Conservation (phyloP, 1,140 invertebrate species). For the Orchestia grillus region DNA sequence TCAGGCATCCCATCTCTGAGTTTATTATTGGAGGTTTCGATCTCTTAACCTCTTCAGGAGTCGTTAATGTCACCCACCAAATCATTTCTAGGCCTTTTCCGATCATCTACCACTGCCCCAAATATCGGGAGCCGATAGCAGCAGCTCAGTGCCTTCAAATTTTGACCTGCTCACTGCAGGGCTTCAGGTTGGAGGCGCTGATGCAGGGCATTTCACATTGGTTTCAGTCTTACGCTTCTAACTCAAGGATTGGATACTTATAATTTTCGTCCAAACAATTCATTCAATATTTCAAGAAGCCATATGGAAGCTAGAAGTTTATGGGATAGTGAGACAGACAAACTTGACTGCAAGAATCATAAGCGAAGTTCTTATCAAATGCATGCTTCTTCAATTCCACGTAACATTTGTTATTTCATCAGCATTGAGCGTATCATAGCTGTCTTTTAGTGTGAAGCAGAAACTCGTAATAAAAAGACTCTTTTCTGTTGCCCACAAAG, state of each 20-base stretch:
- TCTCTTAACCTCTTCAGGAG: not conserved
- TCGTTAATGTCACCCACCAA: not conserved
- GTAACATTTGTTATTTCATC: too few relatives aligned
- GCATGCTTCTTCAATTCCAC: too few relatives aligned
- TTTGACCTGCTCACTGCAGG: not conserved
- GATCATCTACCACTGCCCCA: not conserved
- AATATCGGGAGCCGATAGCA: not conserved
- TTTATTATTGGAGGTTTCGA: not conserved
- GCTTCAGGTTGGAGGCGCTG: not conserved
- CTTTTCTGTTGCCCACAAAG: too few relatives aligned
- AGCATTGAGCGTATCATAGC: too few relatives aligned
- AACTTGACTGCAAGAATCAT: too few relatives aligned
- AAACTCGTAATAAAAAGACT: too few relatives aligned
- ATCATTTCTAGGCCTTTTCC: not conserved
- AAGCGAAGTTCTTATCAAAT: too few relatives aligned
- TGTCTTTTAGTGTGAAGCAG: too few relatives aligned
- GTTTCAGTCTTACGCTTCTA: not conserved
- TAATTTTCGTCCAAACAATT: not conserved
- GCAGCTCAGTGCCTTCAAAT: not conserved
- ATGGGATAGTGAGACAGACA: too few relatives aligned
- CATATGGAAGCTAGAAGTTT: too few relatives aligned
- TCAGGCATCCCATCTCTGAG: not conserved
- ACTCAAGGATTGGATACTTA: not conserved
- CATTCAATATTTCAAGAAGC: not conserved
- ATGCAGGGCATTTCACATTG: not conserved